A percentile compares a stretch with the other conserved stretches of the same genome.
Evolutionary conservation across 2,888 invertebrate genomes (phyloP).

Genomic region (Lithosia quadra): DNA sequence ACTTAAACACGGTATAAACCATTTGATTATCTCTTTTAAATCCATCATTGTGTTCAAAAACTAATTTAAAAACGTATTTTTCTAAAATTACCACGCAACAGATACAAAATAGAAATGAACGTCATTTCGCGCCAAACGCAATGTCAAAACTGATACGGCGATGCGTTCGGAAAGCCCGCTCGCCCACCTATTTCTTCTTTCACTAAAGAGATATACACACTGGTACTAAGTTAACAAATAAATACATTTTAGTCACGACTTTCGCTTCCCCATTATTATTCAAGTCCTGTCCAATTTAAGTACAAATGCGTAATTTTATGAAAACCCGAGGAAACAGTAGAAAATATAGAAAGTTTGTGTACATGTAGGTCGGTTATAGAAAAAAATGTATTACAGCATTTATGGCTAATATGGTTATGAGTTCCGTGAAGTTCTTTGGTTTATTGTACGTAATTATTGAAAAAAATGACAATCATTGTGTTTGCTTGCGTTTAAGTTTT

Average conservation of each 20-base stretch:
- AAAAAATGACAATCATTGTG: constrained; percentile 23
- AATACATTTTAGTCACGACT: constrained; percentile 47
- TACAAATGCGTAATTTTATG: constrained; percentile 37
- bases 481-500: constrained; percentile 6
- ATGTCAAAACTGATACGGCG: constrained; percentile 60
- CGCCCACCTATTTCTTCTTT: constrained; percentile 74
- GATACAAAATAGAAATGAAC: constrained; percentile 33
- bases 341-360: constrained; percentile 45
- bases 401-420: constrained; percentile 12
- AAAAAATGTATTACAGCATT: constrained; percentile 3
- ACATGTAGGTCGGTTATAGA: constrained; percentile 27
- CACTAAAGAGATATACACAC: constrained; percentile 59
- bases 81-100: constrained; percentile 20
- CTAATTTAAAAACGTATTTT: constrained; percentile 20
- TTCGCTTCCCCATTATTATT: constrained; percentile 69
- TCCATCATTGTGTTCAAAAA: constrained; percentile 71
- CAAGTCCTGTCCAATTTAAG: constrained; percentile 60
- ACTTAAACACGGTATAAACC: constrained; percentile 83
- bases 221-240: constrained; percentile 31
- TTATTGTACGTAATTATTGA: constrained; percentile 19
- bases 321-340: constrained; percentile 35
- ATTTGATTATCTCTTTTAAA: constrained; percentile 82
- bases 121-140: constrained; percentile 66
- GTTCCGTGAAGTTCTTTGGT: constrained; percentile 4
- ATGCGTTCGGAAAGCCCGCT: constrained; percentile 48